Evolutionary conservation across 2,888 invertebrate genomes (phyloP).

Genomic region (Dichetophora obliterata): DNA sequence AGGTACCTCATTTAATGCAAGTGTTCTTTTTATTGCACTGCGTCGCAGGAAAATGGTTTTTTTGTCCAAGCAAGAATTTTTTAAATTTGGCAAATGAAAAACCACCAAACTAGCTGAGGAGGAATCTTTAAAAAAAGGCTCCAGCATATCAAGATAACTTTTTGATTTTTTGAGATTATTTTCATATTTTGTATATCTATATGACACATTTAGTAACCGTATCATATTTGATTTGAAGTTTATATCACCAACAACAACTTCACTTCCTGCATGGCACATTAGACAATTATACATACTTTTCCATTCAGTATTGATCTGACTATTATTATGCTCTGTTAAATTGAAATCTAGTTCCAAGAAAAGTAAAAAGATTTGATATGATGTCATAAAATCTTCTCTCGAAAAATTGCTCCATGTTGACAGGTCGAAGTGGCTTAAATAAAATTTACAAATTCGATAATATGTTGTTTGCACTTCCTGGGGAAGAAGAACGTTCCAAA

Average conservation of each 20-base stretch:
- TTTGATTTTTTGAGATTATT: slow-evolving; percentile 40
- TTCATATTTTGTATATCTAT: slow-evolving; percentile 15
- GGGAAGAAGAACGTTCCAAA: slow-evolving; percentile 54
- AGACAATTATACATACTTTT: slow-evolving; percentile 39
- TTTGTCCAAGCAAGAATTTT: slow-evolving; percentile 34
- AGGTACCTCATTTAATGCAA: slow-evolving; percentile 46
- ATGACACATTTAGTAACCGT: slow-evolving; percentile 42
- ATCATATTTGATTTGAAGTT: slow-evolving; percentile 33
- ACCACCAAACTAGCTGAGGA: slow-evolving; percentile 9
- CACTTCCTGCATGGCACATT: slow-evolving; percentile 26
- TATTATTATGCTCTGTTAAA: slow-evolving; percentile 45
- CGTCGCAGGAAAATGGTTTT: slow-evolving; percentile 16
- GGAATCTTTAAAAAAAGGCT: slow-evolving; percentile 16
- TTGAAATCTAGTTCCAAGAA: slow-evolving; percentile 59
- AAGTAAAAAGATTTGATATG: slow-evolving; percentile 55
- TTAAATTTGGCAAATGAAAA: slow-evolving; percentile 44
- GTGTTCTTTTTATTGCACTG: slow-evolving; percentile 44
- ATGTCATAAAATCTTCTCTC: slow-evolving; percentile 54
- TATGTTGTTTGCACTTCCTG: slow-evolving; percentile 54
- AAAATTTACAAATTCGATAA: slow-evolving; percentile 55
- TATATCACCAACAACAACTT: slow-evolving; percentile 6
- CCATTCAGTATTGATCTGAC: slow-evolving; percentile 17
- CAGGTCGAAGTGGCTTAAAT: slow-evolving; percentile 56
- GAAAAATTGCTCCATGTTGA: slow-evolving; percentile 56
- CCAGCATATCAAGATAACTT: slow-evolving; percentile 35